A percentile compares a stretch with the other conserved stretches of the same genome.
These are phyloP conservation scores for Falco columbarius DNA, from an alignment of 2,797 vertebrate genomes.

Conservation along the genomic window DNA sequence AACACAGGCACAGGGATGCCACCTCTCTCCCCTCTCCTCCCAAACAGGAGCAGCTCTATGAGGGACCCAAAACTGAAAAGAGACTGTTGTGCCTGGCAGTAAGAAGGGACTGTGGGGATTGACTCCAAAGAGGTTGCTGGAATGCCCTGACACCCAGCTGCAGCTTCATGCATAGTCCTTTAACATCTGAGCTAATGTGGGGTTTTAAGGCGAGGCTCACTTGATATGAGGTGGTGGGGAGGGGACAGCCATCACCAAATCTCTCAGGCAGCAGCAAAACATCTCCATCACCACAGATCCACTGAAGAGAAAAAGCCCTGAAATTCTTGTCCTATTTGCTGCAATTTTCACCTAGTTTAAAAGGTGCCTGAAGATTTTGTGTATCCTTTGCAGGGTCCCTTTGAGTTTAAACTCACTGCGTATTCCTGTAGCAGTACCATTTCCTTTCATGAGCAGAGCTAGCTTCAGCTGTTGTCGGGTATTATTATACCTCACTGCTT, in stretches of 20 bases:
- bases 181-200: background rate
- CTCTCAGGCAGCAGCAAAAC: background rate
- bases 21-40: background rate
- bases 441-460: background rate
- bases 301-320: background rate
- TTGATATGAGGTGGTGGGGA: background rate
- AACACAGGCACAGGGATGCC: background rate
- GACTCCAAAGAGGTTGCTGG: background rate
- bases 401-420: background rate
- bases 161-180: background rate
- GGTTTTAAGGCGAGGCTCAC: background rate
- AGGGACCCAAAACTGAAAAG: background rate
- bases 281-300: background rate
- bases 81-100: background rate
- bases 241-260: background rate
- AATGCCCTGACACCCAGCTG: background rate
- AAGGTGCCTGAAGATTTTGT: background rate
- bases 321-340: background rate
- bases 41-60: background rate
- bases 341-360: background rate
- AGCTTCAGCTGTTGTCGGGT: constrained; percentile 43
- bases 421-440: background rate
- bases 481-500: constrained; percentile 26
- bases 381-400: background rate
- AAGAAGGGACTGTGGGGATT: background rate